A percentile compares a stretch with the other conserved stretches of the same genome.
Evolutionary conservation across 1,140 invertebrate genomes (phyloP).

Genomic region (Phymastichus coffea): DNA sequence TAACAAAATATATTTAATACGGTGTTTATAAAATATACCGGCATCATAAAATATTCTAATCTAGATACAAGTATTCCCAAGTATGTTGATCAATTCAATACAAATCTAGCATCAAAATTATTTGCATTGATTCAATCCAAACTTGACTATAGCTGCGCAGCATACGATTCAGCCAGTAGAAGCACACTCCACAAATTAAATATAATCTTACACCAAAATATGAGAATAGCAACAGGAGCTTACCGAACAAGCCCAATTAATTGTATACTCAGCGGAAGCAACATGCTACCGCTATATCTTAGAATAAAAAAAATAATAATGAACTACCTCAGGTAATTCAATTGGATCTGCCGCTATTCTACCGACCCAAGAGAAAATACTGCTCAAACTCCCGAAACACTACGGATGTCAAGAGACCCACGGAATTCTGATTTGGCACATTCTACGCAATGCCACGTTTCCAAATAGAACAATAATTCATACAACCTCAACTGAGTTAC

Average conservation of each 20-base stretch:
- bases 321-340: background rate
- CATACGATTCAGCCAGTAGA: conserved; percentile 32
- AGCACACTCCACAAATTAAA: conserved; percentile 19
- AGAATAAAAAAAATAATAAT: conserved; percentile 17
- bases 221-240: conserved; percentile 22
- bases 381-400: background rate
- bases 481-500: too few species aligned
- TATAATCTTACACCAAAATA: conserved; percentile 6
- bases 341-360: background rate
- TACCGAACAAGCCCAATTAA: conserved; percentile 28
- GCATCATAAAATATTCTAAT: too few species aligned
- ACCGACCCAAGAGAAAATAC: too few species aligned
- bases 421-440: background rate
- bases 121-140: conserved; percentile 33
- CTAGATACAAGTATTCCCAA: too few species aligned
- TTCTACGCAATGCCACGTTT: background rate
- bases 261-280: conserved; percentile 14
- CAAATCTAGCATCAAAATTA: too few species aligned
- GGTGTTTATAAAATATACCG: too few species aligned
- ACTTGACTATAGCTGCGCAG: conserved; percentile 34
- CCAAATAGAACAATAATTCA: too few species aligned
- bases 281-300: background rate
- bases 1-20: too few species aligned
- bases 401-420: background rate
- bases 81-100: too few species aligned